These are phyloP conservation scores for Meleagris gallopavo DNA, from an alignment of 2,113 vertebrate species.

Conservation along the genomic window DNA sequence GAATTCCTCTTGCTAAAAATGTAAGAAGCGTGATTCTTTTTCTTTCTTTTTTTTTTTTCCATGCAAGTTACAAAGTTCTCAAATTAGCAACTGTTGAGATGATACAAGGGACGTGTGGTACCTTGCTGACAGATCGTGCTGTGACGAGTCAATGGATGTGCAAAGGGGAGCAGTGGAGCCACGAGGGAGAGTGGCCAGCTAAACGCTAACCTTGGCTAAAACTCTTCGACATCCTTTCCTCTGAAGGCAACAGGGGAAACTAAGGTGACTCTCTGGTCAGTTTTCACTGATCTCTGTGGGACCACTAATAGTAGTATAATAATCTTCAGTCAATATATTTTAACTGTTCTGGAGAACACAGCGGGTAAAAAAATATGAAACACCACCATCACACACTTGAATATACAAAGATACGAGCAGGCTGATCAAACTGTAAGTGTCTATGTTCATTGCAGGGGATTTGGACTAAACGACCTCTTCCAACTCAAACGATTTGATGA, in stretches of 20 bases:
- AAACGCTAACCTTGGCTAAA: background rate
- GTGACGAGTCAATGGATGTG: background rate
- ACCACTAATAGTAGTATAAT: background rate
- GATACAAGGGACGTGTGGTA: background rate
- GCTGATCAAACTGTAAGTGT: too few species aligned
- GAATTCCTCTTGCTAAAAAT: background rate
- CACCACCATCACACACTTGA: background rate
- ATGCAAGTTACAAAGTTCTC: background rate
- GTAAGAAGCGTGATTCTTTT: background rate
- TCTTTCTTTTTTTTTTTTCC: background rate
- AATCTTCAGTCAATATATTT: background rate
- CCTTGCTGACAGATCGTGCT: background rate
- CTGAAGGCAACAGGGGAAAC: background rate
- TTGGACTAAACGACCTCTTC: too few species aligned
- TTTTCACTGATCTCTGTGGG: background rate
- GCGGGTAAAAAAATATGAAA: background rate
- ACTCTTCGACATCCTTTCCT: rapidly evolving
- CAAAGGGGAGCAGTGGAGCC: background rate
- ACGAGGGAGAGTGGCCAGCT: rapidly evolving
- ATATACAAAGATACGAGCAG: background rate
- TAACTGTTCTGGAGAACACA: background rate
- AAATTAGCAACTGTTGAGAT: background rate
- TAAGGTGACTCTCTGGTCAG: background rate
- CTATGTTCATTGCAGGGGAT: too few species aligned
- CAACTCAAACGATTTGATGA: too few species aligned